These are phyloP conservation scores for Pipistrellus pygmaeus DNA, from an alignment of 2,797 vertebrate species.

Conservation along the genomic window DNA sequence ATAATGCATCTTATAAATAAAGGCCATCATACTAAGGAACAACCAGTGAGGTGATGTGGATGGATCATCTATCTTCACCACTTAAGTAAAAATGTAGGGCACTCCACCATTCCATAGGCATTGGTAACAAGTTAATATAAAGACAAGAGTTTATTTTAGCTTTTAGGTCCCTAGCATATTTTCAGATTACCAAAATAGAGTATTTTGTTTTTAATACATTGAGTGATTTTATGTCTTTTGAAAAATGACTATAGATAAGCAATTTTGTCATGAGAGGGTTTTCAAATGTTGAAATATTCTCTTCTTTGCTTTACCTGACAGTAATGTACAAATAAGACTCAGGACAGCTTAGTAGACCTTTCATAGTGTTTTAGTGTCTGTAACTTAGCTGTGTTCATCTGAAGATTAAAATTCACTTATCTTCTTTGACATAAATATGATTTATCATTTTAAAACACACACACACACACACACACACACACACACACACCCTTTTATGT, in stretches of 20 bases:
- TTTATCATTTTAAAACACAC: slow-evolving; percentile 45
- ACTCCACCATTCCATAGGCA: not conserved
- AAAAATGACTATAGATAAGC: slow-evolving; percentile 66
- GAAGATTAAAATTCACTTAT: slow-evolving; percentile 52
- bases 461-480: not conserved
- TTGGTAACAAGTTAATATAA: not conserved
- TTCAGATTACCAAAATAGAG: slow-evolving; percentile 41
- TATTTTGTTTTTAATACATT: slow-evolving; percentile 64
- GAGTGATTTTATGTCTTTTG: slow-evolving; percentile 62
- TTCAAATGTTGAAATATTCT: slow-evolving; percentile 58
- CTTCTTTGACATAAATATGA: slow-evolving; percentile 8
- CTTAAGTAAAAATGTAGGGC: slow-evolving; percentile 25
- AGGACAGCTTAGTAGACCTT: not conserved
- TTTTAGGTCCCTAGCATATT: slow-evolving; percentile 47
- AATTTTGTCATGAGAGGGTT: slow-evolving; percentile 62
- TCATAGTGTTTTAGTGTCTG: not conserved
- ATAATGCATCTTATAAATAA: slow-evolving; percentile 31
- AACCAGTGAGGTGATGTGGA: not conserved
- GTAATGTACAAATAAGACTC: slow-evolving; percentile 57
- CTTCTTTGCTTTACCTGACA: slow-evolving; percentile 52
- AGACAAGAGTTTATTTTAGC: slow-evolving; percentile 45
- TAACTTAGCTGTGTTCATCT: slow-evolving; percentile 35
- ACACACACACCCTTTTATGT: not conserved
- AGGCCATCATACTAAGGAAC: not conserved
- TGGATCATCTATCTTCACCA: not conserved